Evolutionary conservation across 2,113 vertebrate genomes (phyloP), one percentile per base, ranked within the genome.

Genomic region (Tauraco erythrolophus): DNA sequence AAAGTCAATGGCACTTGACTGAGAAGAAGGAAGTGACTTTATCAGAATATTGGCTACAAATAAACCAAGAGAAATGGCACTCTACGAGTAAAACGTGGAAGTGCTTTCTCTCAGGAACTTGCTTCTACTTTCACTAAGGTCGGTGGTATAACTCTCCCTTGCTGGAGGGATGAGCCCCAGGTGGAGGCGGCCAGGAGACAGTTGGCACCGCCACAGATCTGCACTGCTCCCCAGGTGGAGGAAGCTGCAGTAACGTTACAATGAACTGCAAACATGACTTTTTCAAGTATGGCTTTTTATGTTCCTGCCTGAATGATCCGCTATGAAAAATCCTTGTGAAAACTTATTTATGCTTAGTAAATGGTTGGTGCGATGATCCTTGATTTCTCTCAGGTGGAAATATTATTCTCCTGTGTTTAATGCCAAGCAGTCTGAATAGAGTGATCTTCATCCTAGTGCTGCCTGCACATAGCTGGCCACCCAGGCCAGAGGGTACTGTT

Each of bases 31-130:
- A 97, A 97, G 95, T 95, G 1, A 92, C 77, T 91, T 96, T 95
- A 92, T 96, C 92, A 95, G 94, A 93, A 95, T 86, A 96, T 93
- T 94, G 88, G 90, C 92, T 92, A 96, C 92, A 94, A 97, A 82
- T 78, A 84, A 95, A 68, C 37, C 17, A 41, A 72, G 37, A 75
- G 35, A 61, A 6, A 8, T 62, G 94, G 80, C 89, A 94, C 39
- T 94, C 92, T 65, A 91, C 80, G 87, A 94, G 80, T 50, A 92
- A 92, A 81, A 50, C 81, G 89, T 96, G 89, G 89, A 95, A 84
- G 37, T 50, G 27, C 39, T 95, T 91, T 95, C 57, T 64, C 45
- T 84, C 57, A 88, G 92, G 86, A 97, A 65, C 80, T 93, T 48
- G n/a, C 30, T 89, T 74, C 27, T 86, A 31, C 79, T 97, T 94